Conservation (phyloP, 2,797 vertebrate genomes). For the Tokudaia tokunoshimensis region DNA sequence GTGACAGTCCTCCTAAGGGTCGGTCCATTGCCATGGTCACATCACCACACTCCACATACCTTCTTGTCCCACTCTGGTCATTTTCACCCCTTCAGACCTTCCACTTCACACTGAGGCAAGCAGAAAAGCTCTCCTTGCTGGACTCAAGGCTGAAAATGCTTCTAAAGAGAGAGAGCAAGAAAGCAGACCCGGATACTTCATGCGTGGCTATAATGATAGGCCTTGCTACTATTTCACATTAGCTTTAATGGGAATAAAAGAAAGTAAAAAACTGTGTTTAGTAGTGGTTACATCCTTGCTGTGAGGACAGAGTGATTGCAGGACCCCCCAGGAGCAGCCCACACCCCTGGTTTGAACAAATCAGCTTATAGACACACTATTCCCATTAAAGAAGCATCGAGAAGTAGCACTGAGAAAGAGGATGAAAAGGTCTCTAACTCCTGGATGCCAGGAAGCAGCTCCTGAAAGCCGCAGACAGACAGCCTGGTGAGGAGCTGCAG, state of each 20-base stretch:
- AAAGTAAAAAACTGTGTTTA: slow-evolving; percentile 67
- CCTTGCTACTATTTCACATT: slow-evolving; percentile 45
- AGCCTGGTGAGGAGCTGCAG: slow-evolving; percentile 72
- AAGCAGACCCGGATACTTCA: slow-evolving; percentile 19
- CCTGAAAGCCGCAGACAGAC: slow-evolving; percentile 74
- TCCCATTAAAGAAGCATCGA: slow-evolving; percentile 58
- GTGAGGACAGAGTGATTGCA: slow-evolving; percentile 30
- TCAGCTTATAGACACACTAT: slow-evolving; percentile 60
- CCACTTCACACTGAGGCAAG: background rate
- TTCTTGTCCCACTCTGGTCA: background rate
- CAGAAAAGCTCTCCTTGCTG: slow-evolving; percentile 43
- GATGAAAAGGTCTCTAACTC: slow-evolving; percentile 71
- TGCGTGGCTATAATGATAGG: slow-evolving; percentile 46
- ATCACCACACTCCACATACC: background rate
- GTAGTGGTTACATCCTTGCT: slow-evolving; percentile 74
- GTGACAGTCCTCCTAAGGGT: background rate
- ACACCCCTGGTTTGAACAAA: slow-evolving; percentile 59
- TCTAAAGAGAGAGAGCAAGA: slow-evolving; percentile 61
- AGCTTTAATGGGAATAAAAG: slow-evolving; percentile 70
- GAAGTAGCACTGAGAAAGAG: slow-evolving; percentile 64
- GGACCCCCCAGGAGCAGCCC: slow-evolving; percentile 65
- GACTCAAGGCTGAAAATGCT: slow-evolving; percentile 31
- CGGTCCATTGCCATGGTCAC: background rate
- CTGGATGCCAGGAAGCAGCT: slow-evolving; percentile 88
- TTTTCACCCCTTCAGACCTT: slow-evolving; percentile 57